Evolutionary conservation across 2,113 vertebrate species (phyloP).

Genomic region (Felis chaus): DNA sequence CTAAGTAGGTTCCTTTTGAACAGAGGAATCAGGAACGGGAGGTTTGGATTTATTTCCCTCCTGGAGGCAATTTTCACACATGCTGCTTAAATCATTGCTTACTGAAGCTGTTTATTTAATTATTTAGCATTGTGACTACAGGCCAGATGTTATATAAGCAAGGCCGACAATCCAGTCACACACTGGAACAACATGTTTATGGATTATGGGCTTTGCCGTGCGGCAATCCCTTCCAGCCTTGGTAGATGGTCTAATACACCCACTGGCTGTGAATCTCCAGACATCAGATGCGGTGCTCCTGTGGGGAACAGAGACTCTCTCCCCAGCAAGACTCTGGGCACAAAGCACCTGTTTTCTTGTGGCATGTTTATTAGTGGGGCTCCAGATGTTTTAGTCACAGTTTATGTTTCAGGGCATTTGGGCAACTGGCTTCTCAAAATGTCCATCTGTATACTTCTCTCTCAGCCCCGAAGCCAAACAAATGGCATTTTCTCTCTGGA

Average conservation of each 20-base stretch:
- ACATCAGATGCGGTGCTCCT: neutral
- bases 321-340: neutral
- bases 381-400: conserved; percentile 57
- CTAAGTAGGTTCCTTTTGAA: conserved; percentile 60
- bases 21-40: conserved; percentile 58
- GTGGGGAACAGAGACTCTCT: neutral
- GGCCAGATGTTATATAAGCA: conserved; percentile 79
- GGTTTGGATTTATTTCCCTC: conserved; percentile 80
- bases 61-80: conserved; percentile 77
- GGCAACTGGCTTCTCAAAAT: conserved; percentile 58
- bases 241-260: neutral
- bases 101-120: conserved; percentile 83
- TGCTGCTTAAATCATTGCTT: conserved; percentile 81
- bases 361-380: neutral
- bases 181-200: conserved; percentile 48
- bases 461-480: conserved; percentile 64
- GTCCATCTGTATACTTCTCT: conserved; percentile 67
- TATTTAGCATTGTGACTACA: conserved; percentile 80
- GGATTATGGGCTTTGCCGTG: conserved; percentile 38
- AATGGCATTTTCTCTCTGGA: conserved; percentile 67
- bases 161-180: conserved; percentile 13
- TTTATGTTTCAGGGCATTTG: conserved; percentile 60
- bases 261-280: neutral
- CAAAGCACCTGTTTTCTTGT: neutral
- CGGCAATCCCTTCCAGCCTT: neutral